phyloP scores from a whole-genome alignment of 2,797 vertebrate genomes.

The Pangasius macronema region DNA sequence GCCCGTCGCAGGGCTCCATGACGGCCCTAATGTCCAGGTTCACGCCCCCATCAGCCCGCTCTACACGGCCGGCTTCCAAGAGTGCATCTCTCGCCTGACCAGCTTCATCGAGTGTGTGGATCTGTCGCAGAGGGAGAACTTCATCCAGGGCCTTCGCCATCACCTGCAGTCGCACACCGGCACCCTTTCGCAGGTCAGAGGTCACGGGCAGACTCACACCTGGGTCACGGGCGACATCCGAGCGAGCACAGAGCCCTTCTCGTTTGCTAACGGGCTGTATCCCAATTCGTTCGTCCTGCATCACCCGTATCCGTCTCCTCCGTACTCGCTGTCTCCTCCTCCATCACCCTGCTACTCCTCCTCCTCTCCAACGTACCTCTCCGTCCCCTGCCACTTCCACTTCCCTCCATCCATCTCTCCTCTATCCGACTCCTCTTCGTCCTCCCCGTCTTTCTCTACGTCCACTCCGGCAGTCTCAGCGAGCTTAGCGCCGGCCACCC shows the following conservation, averaged over 20 bases:
- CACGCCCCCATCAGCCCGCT: slow-evolving; percentile 38
- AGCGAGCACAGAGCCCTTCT: slow-evolving; percentile 43
- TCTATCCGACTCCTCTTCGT: slow-evolving; percentile 45
- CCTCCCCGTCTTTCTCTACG: slow-evolving; percentile 42
- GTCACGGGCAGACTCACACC: slow-evolving; percentile 18
- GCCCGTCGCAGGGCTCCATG: slow-evolving; percentile 28
- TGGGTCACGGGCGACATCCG: slow-evolving; percentile 36
- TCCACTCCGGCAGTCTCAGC: slow-evolving; percentile 33
- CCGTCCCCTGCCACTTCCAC: slow-evolving; percentile 56
- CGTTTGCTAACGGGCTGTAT: slow-evolving; percentile 47
- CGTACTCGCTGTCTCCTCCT: slow-evolving; percentile 62
- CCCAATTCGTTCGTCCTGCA: slow-evolving; percentile 50
- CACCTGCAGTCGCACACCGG: slow-evolving; percentile 50
- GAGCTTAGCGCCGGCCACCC: neutral
- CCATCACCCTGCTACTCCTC: slow-evolving; percentile 60
- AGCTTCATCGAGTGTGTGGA: slow-evolving; percentile 57
- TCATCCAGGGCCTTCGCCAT: slow-evolving; percentile 53
- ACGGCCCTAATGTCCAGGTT: slow-evolving; percentile 7
- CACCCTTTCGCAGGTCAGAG: slow-evolving; percentile 25
- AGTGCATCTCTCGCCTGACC: slow-evolving; percentile 53
- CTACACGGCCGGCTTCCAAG: slow-evolving; percentile 59
- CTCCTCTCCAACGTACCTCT: slow-evolving; percentile 54
- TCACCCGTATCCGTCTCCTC: slow-evolving; percentile 59
- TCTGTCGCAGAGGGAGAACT: slow-evolving; percentile 51
- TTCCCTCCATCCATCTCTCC: slow-evolving; percentile 57